A percentile compares a stretch with the other conserved stretches of the same genome.
phyloP scores from a whole-genome alignment of 1,140 invertebrate species.

The Augochlora pura region DNA sequence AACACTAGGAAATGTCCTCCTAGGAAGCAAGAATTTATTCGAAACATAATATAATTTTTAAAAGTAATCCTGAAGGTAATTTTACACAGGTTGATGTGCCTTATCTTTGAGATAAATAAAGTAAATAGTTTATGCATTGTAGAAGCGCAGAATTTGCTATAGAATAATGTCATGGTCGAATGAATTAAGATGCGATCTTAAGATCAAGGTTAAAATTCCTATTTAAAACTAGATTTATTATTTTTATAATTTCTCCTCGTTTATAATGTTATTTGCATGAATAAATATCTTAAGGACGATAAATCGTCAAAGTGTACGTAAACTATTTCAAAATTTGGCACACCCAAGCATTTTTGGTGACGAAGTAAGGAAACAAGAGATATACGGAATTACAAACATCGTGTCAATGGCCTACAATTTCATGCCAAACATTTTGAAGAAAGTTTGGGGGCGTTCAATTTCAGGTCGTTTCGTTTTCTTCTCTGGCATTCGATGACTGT shows the following conservation, averaged over 20 bases:
- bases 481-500: not conserved
- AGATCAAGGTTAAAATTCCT: too few species aligned
- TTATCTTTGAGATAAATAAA: too few species aligned
- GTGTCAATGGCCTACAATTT: conserved; percentile 14
- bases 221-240: not conserved
- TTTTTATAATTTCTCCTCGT: not conserved
- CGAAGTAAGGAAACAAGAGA: too few species aligned
- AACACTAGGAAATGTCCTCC: too few species aligned
- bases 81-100: too few species aligned
- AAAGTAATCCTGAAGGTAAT: too few species aligned
- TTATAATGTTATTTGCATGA: not conserved
- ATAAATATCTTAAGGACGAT: not conserved
- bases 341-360: not conserved
- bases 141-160: too few species aligned
- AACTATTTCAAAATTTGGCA: not conserved
- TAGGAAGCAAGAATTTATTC: too few species aligned
- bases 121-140: too few species aligned
- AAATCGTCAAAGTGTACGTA: not conserved
- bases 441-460: not conserved
- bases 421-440: not conserved
- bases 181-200: too few species aligned
- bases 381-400: not conserved
- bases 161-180: too few species aligned
- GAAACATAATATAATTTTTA: too few species aligned
- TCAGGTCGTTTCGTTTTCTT: not conserved